phyloP scores from a whole-genome alignment of 2,113 vertebrate genomes.

The Porphyrio hochstetteri region DNA sequence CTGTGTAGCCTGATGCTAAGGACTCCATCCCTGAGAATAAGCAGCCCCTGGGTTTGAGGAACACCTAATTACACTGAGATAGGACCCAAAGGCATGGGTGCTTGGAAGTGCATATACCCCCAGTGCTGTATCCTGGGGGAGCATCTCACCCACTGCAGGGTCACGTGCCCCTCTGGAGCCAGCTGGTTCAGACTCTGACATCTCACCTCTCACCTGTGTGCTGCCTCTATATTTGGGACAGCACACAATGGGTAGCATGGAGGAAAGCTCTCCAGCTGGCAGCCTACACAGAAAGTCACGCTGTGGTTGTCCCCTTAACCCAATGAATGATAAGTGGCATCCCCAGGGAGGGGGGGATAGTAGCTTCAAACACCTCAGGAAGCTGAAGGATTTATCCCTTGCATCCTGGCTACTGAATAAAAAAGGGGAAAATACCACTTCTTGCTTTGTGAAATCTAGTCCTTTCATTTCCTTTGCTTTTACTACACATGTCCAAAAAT shows the following conservation, averaged over 20 bases:
- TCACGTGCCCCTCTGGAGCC: not conserved
- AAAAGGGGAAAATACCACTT: not conserved
- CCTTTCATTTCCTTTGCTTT: slow-evolving; percentile 49
- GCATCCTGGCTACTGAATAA: not conserved
- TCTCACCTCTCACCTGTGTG: not conserved
- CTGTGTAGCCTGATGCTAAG: not conserved
- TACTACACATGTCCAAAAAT: not conserved
- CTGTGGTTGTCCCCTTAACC: not conserved
- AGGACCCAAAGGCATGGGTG: not conserved
- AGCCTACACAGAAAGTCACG: not conserved
- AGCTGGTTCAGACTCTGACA: not conserved
- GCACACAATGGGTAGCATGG: not conserved
- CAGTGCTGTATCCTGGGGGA: not conserved
- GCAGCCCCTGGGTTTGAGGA: not conserved
- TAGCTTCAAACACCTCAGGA: not conserved
- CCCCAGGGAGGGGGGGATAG: not conserved
- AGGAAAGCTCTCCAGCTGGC: not conserved
- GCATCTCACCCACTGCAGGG: not conserved
- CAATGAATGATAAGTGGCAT: not conserved
- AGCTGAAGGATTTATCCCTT: not conserved
- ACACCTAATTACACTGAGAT: not conserved
- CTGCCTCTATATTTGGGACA: not conserved
- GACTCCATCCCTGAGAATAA: not conserved
- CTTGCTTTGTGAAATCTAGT: not conserved
- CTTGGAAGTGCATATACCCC: not conserved